Evolutionary conservation across 2,888 invertebrate species (phyloP).

Genomic region (Ormia ochracea): DNA sequence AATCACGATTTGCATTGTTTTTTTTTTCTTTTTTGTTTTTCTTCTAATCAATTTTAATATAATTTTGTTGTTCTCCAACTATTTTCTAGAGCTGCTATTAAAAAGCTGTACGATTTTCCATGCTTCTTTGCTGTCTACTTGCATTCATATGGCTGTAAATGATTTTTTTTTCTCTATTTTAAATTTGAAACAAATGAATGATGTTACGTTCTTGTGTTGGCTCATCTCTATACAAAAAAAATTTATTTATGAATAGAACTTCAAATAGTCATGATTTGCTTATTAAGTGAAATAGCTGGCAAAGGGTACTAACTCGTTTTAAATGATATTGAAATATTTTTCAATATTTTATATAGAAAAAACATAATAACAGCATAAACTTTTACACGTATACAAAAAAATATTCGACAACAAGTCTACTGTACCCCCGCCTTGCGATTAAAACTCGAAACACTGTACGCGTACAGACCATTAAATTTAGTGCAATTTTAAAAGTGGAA

Average conservation of each 20-base stretch:
- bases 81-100: slow-evolving; percentile 38
- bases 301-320: slow-evolving; percentile 1
- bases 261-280: slow-evolving; percentile 56
- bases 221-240: slow-evolving; percentile 49
- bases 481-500: too few species aligned
- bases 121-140: background rate
- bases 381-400: too few species aligned
- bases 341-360: too few species aligned
- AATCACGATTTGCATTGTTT: slow-evolving; percentile 41
- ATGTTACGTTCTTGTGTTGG: slow-evolving; percentile 25
- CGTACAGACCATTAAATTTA: too few species aligned
- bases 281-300: background rate
- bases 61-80: background rate
- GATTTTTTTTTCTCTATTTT: slow-evolving; percentile 2
- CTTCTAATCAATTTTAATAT: slow-evolving; percentile 10
- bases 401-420: too few species aligned
- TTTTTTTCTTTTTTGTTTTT: too few species aligned
- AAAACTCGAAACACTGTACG: too few species aligned
- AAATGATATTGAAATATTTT: background rate
- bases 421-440: too few species aligned
- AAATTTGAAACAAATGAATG: slow-evolving; percentile 41
- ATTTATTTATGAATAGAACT: slow-evolving; percentile 32
- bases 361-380: too few species aligned
- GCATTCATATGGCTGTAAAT: slow-evolving; percentile 23
- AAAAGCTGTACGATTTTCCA: slow-evolving; percentile 9